Conservation (phyloP, 2,888 invertebrate species). For the Tortricodes alternella region DNA sequence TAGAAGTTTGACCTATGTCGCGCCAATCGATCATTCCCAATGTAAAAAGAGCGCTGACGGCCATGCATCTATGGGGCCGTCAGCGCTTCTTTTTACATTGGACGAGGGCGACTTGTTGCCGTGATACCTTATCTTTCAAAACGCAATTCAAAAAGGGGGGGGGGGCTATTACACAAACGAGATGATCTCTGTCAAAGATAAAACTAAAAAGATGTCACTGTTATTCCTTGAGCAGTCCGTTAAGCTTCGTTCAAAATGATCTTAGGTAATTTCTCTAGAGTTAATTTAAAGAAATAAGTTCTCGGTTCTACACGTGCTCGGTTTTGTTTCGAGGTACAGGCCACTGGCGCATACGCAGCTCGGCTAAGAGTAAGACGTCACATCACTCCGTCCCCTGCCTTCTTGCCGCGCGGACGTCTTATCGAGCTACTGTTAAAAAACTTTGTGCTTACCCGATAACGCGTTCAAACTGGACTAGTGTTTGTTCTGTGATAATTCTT, state of each 20-base stretch:
- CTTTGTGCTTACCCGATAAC: constrained; percentile 31
- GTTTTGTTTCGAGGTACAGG: constrained; percentile 33
- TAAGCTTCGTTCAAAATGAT: neutral
- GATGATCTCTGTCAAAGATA: too few relatives aligned
- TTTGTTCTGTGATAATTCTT: constrained; percentile 61
- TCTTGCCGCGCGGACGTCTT: constrained; percentile 50
- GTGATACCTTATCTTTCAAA: too few relatives aligned
- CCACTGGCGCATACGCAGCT: constrained; percentile 59
- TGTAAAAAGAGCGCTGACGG: too few relatives aligned
- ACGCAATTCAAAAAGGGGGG: too few relatives aligned
- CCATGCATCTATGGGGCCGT: too few relatives aligned
- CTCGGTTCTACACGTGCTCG: neutral
- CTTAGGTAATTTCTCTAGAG: neutral
- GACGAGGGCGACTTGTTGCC: too few relatives aligned
- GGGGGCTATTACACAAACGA: too few relatives aligned
- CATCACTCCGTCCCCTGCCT: constrained; percentile 61
- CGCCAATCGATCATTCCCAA: too few relatives aligned
- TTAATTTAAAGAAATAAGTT: neutral
- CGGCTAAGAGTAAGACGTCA: constrained; percentile 41
- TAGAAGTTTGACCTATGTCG: too few relatives aligned
- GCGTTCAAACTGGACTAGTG: constrained; percentile 44
- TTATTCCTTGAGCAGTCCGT: too few relatives aligned
- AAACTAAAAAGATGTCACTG: too few relatives aligned
- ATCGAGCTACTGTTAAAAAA: neutral
- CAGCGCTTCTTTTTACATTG: too few relatives aligned